Percentiles rank a stretch among this genome's conserved stretches.
phyloP scores from a whole-genome alignment of 1,140 invertebrate species.

The Chlorops oryzae region DNA sequence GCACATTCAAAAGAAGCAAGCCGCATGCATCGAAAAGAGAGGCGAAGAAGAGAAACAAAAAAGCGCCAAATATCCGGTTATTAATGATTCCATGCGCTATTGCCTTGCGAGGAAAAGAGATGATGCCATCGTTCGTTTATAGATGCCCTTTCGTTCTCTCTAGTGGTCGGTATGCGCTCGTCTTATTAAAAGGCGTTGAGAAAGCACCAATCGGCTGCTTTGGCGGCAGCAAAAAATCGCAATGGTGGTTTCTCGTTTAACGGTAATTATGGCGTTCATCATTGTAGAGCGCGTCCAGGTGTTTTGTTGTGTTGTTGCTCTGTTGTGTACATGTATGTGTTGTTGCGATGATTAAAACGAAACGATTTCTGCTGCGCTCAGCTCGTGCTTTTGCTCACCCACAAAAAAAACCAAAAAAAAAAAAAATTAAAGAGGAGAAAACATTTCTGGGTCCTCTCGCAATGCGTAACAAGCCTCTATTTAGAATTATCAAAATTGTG shows the following conservation, averaged over 20 bases:
- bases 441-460: constrained; percentile 32
- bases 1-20: too few relatives aligned
- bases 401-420: constrained; percentile 1
- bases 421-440: constrained; percentile 13
- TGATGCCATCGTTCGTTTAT: too few relatives aligned
- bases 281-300: too few relatives aligned
- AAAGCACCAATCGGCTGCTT: constrained; percentile 28
- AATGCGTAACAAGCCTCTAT: constrained; percentile 44
- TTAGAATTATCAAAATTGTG: constrained; percentile 42
- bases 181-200: neutral
- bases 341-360: too few relatives aligned
- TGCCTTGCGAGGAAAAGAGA: too few relatives aligned
- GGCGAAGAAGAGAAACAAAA: too few relatives aligned
- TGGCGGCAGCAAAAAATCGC: constrained; percentile 34
- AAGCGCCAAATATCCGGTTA: too few relatives aligned
- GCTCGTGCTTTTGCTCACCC: constrained; percentile 15
- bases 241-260: constrained; percentile 46
- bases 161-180: too few relatives aligned
- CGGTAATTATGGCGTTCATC: constrained; percentile 48
- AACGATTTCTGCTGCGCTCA: constrained; percentile 13
- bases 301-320: neutral
- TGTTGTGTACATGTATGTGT: neutral
- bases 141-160: too few relatives aligned
- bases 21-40: too few relatives aligned
- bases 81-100: too few relatives aligned